Percentiles rank a stretch among this genome's conserved stretches.
Evolutionary conservation across 1,140 invertebrate genomes (phyloP).

Genomic region (Zaprionus africanus): DNA sequence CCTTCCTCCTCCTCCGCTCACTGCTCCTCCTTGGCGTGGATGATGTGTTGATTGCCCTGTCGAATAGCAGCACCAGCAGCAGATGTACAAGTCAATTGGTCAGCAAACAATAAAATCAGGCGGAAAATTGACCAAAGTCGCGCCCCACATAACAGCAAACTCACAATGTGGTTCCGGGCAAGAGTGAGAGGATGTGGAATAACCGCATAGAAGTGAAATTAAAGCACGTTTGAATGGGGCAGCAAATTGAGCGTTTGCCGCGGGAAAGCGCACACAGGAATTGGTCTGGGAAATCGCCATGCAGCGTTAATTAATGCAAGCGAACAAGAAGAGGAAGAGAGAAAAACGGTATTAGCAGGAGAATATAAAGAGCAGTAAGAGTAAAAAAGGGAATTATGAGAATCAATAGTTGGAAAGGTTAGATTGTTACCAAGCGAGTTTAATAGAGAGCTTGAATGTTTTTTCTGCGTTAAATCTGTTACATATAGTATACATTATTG

Average conservation of each 20-base stretch:
- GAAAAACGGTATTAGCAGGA: neutral
- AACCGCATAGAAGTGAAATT: conserved; percentile 58
- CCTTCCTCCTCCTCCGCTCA: neutral
- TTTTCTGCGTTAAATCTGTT: neutral
- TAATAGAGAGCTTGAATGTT: neutral
- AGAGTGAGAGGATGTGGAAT: conserved; percentile 3
- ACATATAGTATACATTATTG: too few species aligned
- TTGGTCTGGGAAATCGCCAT: conserved; percentile 16
- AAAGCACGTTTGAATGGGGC: conserved; percentile 65
- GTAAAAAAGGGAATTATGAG: neutral
- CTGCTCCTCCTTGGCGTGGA: conserved; percentile 1
- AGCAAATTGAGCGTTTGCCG: conserved; percentile 28
- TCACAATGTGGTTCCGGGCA: conserved; percentile 9
- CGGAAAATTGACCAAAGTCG: conserved; percentile 43
- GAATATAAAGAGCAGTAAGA: neutral
- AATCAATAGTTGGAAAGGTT: conserved; percentile 2
- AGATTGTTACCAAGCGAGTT: neutral
- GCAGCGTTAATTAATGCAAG: conserved; percentile 1
- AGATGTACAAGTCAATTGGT: conserved; percentile 65
- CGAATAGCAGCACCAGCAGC: conserved; percentile 14
- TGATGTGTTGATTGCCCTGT: conserved; percentile 72
- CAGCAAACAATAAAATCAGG: conserved; percentile 70
- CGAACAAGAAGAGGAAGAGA: neutral
- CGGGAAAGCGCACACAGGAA: conserved; percentile 1
- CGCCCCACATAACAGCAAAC: conserved; percentile 7